Evolutionary conservation across 2,888 invertebrate genomes (phyloP).

Genomic region (Malthinus flaveolus): DNA sequence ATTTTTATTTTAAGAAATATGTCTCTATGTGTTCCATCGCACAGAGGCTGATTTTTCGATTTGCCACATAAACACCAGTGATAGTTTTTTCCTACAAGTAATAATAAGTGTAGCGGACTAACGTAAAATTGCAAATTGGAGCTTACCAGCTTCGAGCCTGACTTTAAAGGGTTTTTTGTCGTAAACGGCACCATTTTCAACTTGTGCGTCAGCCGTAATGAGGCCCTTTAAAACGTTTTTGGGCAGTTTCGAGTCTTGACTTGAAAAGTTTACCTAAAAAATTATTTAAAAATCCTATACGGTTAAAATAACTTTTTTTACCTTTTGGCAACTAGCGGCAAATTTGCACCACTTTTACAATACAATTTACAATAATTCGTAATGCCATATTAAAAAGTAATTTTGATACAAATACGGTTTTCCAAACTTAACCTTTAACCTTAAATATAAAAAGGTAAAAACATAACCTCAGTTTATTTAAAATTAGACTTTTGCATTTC

Average conservation of each 20-base stretch:
- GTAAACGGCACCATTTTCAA: conserved; percentile 75
- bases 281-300: conserved; percentile 1
- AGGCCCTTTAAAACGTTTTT: conserved; percentile 64
- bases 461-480: not conserved
- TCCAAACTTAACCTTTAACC: not conserved
- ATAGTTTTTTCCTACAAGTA: conserved; percentile 68
- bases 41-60: conserved; percentile 90
- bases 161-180: conserved; percentile 90
- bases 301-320: too few species aligned
- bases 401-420: not conserved
- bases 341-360: too few species aligned
- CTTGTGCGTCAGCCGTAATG: conserved; percentile 66
- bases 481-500: not conserved
- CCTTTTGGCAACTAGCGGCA: too few species aligned
- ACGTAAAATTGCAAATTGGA: too few species aligned
- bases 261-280: conserved; percentile 27
- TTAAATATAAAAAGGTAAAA: not conserved
- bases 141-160: conserved; percentile 64
- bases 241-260: conserved; percentile 63
- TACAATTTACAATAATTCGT: not conserved
- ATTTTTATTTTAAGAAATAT: conserved; percentile 72
- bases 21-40: conserved; percentile 90
- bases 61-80: conserved; percentile 94
- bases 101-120: not conserved
- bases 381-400: not conserved